phyloP scores from a whole-genome alignment of 2,113 vertebrate species.

The Corythaeola cristata region DNA sequence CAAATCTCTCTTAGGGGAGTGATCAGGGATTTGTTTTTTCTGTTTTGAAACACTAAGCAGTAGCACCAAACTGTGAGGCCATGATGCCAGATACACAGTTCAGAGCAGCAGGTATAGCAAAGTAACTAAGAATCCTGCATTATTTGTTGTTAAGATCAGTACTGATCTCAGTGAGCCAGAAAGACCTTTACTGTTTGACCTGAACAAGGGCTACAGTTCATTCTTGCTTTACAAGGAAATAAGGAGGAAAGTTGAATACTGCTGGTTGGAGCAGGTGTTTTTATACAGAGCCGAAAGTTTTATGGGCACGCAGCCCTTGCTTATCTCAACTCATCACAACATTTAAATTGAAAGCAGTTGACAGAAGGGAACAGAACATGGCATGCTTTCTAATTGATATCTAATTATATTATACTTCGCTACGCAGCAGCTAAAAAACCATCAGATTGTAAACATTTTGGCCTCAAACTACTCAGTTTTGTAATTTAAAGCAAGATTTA shows the following conservation, averaged over 20 bases:
- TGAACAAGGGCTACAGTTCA: neutral
- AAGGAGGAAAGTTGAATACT: neutral
- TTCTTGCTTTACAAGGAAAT: neutral
- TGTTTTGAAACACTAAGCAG: neutral
- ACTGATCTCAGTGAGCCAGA: neutral
- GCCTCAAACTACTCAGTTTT: conserved; percentile 59
- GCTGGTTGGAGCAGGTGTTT: conserved; percentile 48
- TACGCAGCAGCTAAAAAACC: conserved; percentile 44
- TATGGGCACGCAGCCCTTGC: conserved; percentile 53
- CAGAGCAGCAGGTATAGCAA: neutral
- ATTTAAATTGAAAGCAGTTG: conserved; percentile 51
- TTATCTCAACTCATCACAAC: conserved; percentile 61
- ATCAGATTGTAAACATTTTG: conserved; percentile 65
- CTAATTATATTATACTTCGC: conserved; percentile 56
- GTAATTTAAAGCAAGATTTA: conserved; percentile 47
- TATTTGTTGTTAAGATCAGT: neutral
- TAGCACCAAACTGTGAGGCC: neutral
- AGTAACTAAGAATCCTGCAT: neutral
- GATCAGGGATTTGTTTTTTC: neutral
- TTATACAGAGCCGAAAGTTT: conserved; percentile 35
- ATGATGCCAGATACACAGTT: neutral
- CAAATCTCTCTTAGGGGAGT: neutral
- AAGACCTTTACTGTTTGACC: neutral
- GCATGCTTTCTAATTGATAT: conserved; percentile 62
- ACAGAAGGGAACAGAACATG: conserved; percentile 61